phyloP scores from a whole-genome alignment of 2,113 vertebrate species.

The Aythya baeri region DNA sequence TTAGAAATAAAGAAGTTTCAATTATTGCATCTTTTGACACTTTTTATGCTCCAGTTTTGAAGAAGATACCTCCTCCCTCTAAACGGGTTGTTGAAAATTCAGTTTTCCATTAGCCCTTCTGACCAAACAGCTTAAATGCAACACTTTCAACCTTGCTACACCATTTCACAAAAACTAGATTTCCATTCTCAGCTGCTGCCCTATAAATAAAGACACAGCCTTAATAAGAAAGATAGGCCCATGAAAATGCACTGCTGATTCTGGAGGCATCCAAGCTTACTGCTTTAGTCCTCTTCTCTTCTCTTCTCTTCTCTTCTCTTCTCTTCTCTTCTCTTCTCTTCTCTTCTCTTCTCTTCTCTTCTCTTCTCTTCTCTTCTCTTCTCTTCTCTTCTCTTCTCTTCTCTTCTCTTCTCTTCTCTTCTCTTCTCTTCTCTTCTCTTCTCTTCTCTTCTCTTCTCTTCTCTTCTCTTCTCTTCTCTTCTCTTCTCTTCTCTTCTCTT shows the following conservation, averaged over 20 bases:
- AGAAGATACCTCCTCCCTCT: rapidly evolving
- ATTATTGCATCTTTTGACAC: not conserved
- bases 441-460: no score
- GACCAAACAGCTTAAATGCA: not conserved
- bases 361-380: no score
- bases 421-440: not conserved
- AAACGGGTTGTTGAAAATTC: not conserved
- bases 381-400: no score
- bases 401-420: no score
- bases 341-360: no score
- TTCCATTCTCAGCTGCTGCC: not conserved
- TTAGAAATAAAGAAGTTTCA: not conserved
- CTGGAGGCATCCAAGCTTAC: not conserved
- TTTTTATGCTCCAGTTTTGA: not conserved
- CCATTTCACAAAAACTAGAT: not conserved
- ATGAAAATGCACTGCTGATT: not conserved
- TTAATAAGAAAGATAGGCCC: not conserved
- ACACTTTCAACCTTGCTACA: not conserved
- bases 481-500: no score
- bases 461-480: not conserved
- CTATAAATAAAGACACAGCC: not conserved
- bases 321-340: no score
- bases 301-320: no score
- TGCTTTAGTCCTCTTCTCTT: no score
- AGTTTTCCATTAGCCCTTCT: not conserved